These are phyloP conservation scores for Oplegnathus fasciatus DNA, from an alignment of 2,113 vertebrate species.

Conservation along the genomic window DNA sequence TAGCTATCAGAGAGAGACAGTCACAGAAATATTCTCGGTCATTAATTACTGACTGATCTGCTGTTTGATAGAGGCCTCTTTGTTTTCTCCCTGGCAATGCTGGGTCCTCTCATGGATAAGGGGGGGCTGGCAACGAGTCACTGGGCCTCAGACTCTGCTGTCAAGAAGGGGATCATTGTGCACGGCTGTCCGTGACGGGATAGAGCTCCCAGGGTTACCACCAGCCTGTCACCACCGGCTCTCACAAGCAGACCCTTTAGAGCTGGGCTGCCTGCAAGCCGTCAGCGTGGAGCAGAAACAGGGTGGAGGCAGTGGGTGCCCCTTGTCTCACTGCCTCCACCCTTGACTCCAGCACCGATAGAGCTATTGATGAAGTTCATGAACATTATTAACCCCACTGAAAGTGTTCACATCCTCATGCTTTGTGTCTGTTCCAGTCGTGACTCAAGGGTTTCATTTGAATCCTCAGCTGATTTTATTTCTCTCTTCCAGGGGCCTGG, in stretches of 20 bases:
- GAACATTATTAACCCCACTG: not conserved
- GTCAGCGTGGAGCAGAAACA: not conserved
- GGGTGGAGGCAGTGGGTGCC: slow-evolving; percentile 14
- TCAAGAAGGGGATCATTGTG: slow-evolving; percentile 77
- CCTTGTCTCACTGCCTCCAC: not conserved
- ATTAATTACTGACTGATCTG: slow-evolving; percentile 44
- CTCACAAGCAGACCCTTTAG: slow-evolving; percentile 56
- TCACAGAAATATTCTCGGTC: slow-evolving; percentile 27
- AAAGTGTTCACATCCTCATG: not conserved
- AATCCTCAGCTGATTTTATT: slow-evolving; percentile 24
- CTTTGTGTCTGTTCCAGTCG: slow-evolving; percentile 10
- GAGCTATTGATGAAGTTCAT: too few relatives aligned
- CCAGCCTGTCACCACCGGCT: slow-evolving; percentile 71
- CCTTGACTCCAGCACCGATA: not conserved
- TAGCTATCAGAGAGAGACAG: not conserved
- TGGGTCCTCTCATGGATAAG: slow-evolving; percentile 43
- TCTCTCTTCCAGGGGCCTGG: slow-evolving; percentile 65
- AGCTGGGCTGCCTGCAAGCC: slow-evolving; percentile 20
- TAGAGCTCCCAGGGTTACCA: slow-evolving; percentile 54
- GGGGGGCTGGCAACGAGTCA: slow-evolving; percentile 44
- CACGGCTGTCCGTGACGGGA: slow-evolving; percentile 47
- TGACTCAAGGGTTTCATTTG: slow-evolving; percentile 8
- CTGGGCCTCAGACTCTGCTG: slow-evolving; percentile 35
- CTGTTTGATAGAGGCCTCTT: slow-evolving; percentile 68
- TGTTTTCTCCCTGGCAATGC: slow-evolving; percentile 67